Evolutionary conservation across 2,797 vertebrate species (phyloP), one percentile per base, ranked within the genome.

Genomic region (Crenuchus spilurus): DNA sequence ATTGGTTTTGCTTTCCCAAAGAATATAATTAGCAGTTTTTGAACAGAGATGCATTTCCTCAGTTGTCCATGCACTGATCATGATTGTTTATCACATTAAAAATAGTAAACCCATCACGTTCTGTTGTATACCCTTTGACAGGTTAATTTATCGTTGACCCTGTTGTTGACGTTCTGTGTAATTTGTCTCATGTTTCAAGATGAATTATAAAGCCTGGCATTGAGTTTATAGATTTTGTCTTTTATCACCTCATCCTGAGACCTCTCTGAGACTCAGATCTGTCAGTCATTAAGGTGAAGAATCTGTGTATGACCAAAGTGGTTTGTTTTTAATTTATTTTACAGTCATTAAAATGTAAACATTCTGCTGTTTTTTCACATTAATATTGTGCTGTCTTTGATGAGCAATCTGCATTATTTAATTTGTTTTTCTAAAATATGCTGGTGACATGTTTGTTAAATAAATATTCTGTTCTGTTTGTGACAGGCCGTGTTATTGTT

Each of bases 251-350:
- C 20, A 26, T 62, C n/a, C 28, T 62, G 58, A 13, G 16, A 30
- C 24, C 37, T 20, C 16, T 62, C 24, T 42, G 10, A 51, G 67
- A 20, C 71, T 74, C 67, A 74, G 76, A 79, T 41, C n/a, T 54
- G 75, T 22, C 37, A 55, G 78, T 82, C 79, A 3, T 42, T 48
- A 8, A 65, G 22, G 22, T 24, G 30, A 75, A 73, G 66, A 81
- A 70, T 76, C 46, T 83, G n/a, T n/a, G n/a, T n/a, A n/a, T n/a
- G 80, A 80, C 82, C 71, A 55, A 72, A 83, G 37, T 6, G 41
- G 78, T 63, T 55, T 70, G 65, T 84, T 79, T 85, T 20, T 76
- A 46, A 78, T 81, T 67, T 75, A 46, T 71, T 70, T 80, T 84
- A 72, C 82, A 49, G 58, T 8, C 30, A 54, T 83, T 78, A 79